Conservation (phyloP, 2,888 invertebrate species). For the Trissonchulus sp. region DNA sequence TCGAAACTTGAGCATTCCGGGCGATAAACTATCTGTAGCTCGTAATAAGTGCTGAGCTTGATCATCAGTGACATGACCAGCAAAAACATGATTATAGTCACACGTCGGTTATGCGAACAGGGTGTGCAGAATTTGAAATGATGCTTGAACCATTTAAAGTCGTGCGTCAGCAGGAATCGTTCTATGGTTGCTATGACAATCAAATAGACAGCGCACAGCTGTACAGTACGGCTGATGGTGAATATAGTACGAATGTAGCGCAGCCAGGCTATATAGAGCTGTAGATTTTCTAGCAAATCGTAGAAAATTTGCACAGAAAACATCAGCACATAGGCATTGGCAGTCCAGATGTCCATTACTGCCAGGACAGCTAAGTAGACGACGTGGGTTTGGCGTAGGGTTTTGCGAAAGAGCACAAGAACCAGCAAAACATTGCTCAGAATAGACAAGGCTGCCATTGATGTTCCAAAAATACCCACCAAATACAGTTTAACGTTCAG, state of each 20-base stretch:
- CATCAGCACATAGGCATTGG: conserved; percentile 15
- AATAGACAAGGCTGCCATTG: background rate
- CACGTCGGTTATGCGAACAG: background rate
- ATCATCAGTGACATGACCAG: background rate
- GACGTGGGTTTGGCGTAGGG: conserved; percentile 5
- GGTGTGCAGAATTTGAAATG: background rate
- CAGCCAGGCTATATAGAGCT: conserved; percentile 8
- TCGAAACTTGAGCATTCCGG: conserved; percentile 25
- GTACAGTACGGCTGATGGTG: conserved; percentile 21
- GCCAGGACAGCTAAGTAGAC: conserved; percentile 25
- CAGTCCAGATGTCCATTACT: conserved; percentile 10
- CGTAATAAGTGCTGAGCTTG: conserved; percentile 14
- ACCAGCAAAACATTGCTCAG: background rate
- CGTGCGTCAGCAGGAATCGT: background rate
- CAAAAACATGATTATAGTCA: background rate
- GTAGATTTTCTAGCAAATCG: background rate
- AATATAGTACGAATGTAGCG: background rate
- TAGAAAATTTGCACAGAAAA: background rate
- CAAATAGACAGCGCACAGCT: conserved; percentile 4
- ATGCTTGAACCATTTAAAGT: background rate
- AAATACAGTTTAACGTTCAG: conserved; percentile 7
- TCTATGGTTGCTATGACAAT: conserved; percentile 21
- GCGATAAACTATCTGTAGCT: conserved; percentile 17
- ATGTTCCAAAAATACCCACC: conserved; percentile 20
- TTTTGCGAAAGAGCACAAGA: background rate